Conservation (phyloP, 2,797 vertebrate species). For the Esox masquinongy region DNA sequence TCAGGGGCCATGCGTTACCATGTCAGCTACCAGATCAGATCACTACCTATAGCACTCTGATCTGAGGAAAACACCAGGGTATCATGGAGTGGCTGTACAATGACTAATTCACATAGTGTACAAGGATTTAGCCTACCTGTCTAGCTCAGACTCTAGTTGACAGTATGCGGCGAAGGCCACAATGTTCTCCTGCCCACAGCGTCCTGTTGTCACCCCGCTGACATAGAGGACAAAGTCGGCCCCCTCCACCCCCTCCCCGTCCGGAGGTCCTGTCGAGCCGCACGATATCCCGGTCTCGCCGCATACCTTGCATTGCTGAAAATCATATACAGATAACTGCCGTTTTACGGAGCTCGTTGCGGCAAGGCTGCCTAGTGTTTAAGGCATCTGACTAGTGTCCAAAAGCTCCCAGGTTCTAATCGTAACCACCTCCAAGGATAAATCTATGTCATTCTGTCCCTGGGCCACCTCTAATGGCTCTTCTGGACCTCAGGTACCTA, state of each 20-base stretch:
- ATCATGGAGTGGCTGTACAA: too few species aligned
- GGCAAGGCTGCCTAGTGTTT: too few species aligned
- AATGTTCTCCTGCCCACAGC: slow-evolving; percentile 94
- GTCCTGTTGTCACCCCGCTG: slow-evolving; percentile 89
- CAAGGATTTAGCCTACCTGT: slow-evolving; percentile 66
- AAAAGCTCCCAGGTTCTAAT: too few species aligned
- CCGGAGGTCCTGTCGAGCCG: slow-evolving; percentile 75
- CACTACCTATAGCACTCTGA: background rate
- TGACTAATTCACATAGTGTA: background rate
- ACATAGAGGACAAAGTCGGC: slow-evolving; percentile 94
- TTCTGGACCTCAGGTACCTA: too few species aligned
- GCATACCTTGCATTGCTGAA: slow-evolving; percentile 91
- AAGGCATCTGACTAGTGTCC: too few species aligned
- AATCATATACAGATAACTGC: background rate
- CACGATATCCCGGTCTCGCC: slow-evolving; percentile 81
- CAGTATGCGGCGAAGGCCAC: slow-evolving; percentile 97
- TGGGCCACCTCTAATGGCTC: too few species aligned
- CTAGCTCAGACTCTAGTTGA: slow-evolving; percentile 93
- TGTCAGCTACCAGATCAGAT: background rate
- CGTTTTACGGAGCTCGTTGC: too few species aligned
- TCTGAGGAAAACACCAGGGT: too few species aligned
- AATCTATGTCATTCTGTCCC: too few species aligned
- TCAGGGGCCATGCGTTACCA: background rate
- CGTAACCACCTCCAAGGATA: too few species aligned
- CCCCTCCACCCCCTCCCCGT: slow-evolving; percentile 84